phyloP scores from a whole-genome alignment of 2,113 vertebrate species.

The Phainopepla nitens region DNA sequence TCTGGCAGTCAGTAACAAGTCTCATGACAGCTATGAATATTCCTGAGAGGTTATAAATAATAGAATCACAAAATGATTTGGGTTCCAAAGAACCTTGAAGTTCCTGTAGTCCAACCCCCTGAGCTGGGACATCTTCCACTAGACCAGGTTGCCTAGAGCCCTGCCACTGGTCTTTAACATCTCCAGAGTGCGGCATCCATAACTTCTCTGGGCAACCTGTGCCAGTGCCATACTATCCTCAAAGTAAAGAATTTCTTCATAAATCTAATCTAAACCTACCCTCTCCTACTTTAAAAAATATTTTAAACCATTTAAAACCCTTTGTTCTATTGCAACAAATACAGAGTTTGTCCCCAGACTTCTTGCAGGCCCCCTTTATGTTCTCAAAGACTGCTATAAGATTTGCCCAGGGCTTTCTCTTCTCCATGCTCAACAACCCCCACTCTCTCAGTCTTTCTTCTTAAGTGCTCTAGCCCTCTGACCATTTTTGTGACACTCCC shows the following conservation, averaged over 20 bases:
- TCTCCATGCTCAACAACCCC: background rate
- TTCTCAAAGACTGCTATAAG: background rate
- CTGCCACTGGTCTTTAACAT: background rate
- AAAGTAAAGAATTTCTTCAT: background rate
- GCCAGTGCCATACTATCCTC: background rate
- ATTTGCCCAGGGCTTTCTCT: background rate
- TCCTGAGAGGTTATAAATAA: background rate
- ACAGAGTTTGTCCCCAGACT: background rate
- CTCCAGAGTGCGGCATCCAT: background rate
- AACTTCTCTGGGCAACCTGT: background rate
- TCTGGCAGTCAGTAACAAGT: background rate
- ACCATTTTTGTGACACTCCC: background rate
- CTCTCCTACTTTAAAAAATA: background rate
- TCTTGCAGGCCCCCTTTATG: background rate
- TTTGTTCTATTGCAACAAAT: background rate
- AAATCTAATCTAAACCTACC: background rate
- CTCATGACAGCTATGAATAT: background rate
- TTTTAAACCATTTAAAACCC: background rate
- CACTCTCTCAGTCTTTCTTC: background rate
- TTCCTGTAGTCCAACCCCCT: background rate
- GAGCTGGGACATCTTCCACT: background rate
- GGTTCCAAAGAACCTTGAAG: background rate
- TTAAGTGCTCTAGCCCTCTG: background rate
- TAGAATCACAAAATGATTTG: background rate
- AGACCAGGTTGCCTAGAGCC: background rate